Conservation (phyloP, 2,797 vertebrate species). For the Scarus forsteni region DNA sequence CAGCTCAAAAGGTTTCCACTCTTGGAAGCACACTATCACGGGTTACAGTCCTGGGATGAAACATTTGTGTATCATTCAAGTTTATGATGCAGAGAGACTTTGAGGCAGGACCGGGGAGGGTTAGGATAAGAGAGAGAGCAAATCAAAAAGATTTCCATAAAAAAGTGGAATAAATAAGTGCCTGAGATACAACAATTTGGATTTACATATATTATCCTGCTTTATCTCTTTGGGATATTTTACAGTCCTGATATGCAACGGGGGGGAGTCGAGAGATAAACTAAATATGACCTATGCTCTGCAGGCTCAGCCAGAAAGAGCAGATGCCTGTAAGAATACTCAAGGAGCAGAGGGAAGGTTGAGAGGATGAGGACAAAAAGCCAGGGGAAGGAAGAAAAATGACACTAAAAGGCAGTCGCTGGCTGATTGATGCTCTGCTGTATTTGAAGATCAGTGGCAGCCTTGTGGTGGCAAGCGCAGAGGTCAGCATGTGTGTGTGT, state of each 20-base stretch:
- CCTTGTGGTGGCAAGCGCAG: slow-evolving; percentile 87
- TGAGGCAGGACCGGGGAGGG: slow-evolving; percentile 65
- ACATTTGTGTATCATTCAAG: slow-evolving; percentile 72
- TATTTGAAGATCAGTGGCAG: slow-evolving; percentile 94
- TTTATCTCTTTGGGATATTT: slow-evolving; percentile 84
- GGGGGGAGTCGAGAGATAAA: slow-evolving; percentile 75
- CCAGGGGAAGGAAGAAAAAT: slow-evolving; percentile 84
- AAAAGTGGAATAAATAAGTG: slow-evolving; percentile 84
- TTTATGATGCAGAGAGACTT: slow-evolving; percentile 73
- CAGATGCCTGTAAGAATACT: slow-evolving; percentile 81
- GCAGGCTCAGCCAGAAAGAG: slow-evolving; percentile 78
- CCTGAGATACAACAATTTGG: slow-evolving; percentile 83
- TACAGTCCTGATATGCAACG: slow-evolving; percentile 74
- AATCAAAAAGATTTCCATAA: slow-evolving; percentile 81
- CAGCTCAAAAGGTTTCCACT: slow-evolving; percentile 45
- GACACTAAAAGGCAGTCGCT: slow-evolving; percentile 87
- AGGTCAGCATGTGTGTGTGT: slow-evolving; percentile 82
- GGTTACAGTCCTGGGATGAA: slow-evolving; percentile 68
- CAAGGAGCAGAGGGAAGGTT: slow-evolving; percentile 76
- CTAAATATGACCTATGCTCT: slow-evolving; percentile 85
- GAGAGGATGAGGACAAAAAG: slow-evolving; percentile 79
- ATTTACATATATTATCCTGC: slow-evolving; percentile 85
- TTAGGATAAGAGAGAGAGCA: slow-evolving; percentile 64
- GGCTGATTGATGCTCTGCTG: slow-evolving; percentile 92
- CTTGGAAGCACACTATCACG: slow-evolving; percentile 54